Evolutionary conservation across 1,140 invertebrate genomes (phyloP), one percentile per base, ranked within the genome.

Genomic region (Rhopalosiphum maidis): DNA sequence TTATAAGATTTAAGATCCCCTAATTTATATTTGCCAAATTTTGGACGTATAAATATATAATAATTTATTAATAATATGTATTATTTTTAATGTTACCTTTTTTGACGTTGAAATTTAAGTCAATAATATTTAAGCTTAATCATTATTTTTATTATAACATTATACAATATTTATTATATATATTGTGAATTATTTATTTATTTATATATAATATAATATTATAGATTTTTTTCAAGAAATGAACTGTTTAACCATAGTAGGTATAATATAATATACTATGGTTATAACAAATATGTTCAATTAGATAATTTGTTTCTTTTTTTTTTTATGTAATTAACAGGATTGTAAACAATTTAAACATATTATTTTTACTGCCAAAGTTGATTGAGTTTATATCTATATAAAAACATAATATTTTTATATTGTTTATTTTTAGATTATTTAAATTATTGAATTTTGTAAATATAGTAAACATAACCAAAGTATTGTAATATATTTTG

Each of bases 71-170:
- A n/a, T 77, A 18, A 91, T 91, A 37, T 92, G 22, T 82, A 92
- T 92, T 83, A 82, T 83, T 83, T 92, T 51, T 92, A 92, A 82
- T 77, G 91, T 92, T 92, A 92, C 91, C 91, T 92, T 82, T 83
- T 92, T 77, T 92, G 77, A 82, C 91, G 77, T 92, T 46, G 46
- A 92, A 91, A 54, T 48, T 85, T 48, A 92, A 92, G 91, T 92
- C 91, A 92, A 92, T 92, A 83, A 48, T 85, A n/a, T 85, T 92
- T 92, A 92, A 92, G 91, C 9, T 91, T 77, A 77, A 77, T 82
- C 54, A 92, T 83, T 91, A 90, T 90, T 6, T 30, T 90, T 90
- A 87, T 41, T 46, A 85, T 43, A 46, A 85, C 15, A 86, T 82
- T 35, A 60, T 25, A 83, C n/a, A 37, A 83, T 83, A 83, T 83